Evolutionary conservation across 2,113 vertebrate genomes (phyloP).

Genomic region (Cottus gobio): DNA sequence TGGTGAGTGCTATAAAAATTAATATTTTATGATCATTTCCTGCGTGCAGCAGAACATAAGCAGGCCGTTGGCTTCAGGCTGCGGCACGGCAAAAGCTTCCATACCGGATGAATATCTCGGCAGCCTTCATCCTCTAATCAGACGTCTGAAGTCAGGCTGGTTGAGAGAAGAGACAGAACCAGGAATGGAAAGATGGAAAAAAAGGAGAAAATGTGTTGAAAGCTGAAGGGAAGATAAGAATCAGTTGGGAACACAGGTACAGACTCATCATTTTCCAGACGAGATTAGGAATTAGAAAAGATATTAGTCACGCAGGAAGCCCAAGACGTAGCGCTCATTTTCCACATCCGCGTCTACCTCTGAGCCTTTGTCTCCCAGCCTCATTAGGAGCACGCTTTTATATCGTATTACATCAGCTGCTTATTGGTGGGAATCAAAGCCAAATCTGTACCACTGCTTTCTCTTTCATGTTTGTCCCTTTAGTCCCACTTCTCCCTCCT

Average conservation of each 20-base stretch:
- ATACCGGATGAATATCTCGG: neutral
- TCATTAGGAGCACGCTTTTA: constrained; percentile 60
- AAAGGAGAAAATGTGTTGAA: neutral
- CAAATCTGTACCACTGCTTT: constrained; percentile 54
- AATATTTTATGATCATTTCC: neutral
- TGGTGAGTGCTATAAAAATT: constrained; percentile 7
- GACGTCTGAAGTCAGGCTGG: neutral
- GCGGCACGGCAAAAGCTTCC: neutral
- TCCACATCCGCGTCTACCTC: constrained; percentile 24
- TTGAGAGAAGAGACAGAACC: neutral
- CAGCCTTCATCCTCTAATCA: constrained; percentile 7
- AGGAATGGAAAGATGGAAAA: constrained; percentile 5
- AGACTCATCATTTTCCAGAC: constrained; percentile 49
- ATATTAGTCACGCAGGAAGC: constrained; percentile 41
- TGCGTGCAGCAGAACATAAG: neutral
- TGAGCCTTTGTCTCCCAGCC: constrained; percentile 58
- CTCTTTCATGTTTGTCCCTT: constrained; percentile 66
- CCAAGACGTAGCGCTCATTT: constrained; percentile 21
- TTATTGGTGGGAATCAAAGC: constrained; percentile 68
- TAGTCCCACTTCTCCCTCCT: constrained; percentile 26
- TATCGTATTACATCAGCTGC: constrained; percentile 66
- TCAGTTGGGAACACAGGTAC: constrained; percentile 27
- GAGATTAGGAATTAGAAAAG: constrained; percentile 52
- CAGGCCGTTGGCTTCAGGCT: neutral
- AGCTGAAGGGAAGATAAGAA: constrained; percentile 26